Conservation (phyloP, 2,797 vertebrate species). For the Forpus xanthops region DNA sequence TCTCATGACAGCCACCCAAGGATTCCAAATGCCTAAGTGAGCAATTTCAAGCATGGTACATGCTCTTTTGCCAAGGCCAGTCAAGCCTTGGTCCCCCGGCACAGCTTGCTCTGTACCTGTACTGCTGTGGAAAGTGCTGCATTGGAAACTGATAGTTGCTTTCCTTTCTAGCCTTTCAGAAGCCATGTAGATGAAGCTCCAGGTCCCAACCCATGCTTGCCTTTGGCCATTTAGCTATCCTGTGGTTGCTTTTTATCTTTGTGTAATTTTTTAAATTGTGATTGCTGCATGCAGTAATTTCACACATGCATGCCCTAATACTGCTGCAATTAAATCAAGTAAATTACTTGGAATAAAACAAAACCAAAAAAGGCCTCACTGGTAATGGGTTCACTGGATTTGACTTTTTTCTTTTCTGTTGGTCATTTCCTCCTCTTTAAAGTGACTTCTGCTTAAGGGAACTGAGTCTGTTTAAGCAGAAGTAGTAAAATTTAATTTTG, state of each 20-base stretch:
- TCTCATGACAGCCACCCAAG: neutral
- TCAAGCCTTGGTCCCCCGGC: neutral
- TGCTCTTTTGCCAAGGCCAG: neutral
- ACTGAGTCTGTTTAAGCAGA: neutral
- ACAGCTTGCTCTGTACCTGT: neutral
- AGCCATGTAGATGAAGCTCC: neutral
- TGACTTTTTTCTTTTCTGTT: constrained; percentile 14
- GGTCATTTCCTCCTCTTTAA: neutral
- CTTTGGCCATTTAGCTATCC: neutral
- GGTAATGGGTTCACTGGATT: neutral
- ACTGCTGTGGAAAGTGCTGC: neutral
- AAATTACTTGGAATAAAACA: neutral
- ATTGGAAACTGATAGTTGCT: neutral
- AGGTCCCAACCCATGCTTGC: neutral
- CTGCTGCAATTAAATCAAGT: constrained; percentile 21
- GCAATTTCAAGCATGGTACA: neutral
- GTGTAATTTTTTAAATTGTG: neutral
- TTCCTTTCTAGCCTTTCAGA: neutral
- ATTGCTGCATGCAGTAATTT: constrained; percentile 8
- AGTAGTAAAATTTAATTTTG: neutral
- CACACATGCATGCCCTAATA: constrained; percentile 16
- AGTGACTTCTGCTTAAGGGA: neutral
- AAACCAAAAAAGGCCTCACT: neutral
- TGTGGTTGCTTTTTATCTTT: neutral
- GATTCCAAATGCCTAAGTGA: neutral